phyloP scores from a whole-genome alignment of 2,113 vertebrate species.

The Grus americana region DNA sequence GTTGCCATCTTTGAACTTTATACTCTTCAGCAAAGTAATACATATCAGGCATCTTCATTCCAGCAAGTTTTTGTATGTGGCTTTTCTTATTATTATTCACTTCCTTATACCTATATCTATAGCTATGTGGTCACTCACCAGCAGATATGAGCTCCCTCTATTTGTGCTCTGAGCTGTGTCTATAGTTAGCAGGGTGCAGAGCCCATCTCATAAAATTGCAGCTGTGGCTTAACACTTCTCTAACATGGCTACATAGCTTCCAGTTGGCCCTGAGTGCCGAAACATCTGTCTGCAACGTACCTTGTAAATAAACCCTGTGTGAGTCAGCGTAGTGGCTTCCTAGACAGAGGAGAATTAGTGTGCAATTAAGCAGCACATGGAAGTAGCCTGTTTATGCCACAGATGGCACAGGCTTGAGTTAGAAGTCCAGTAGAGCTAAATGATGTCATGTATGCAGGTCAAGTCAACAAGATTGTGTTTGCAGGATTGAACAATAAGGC shows the following conservation, averaged over 20 bases:
- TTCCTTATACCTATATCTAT: neutral
- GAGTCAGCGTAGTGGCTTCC: neutral
- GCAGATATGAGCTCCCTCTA: neutral
- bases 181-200: neutral
- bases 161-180: neutral
- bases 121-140: neutral
- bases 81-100: neutral
- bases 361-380: neutral
- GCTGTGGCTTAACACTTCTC: constrained; percentile 15
- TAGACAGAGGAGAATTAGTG: neutral
- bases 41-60: neutral
- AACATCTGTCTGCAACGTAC: constrained; percentile 11
- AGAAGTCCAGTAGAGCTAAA: neutral
- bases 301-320: neutral
- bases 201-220: neutral
- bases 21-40: neutral
- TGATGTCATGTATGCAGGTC: neutral
- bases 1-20: neutral
- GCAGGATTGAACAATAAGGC: neutral
- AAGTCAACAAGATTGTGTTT: neutral
- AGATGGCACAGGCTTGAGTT: neutral
- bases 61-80: neutral
- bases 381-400: neutral
- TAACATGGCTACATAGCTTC: neutral
- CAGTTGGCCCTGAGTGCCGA: neutral